A percentile compares a stretch with the other conserved stretches of the same genome.
phyloP scores from a whole-genome alignment of 2,888 invertebrate species.

The Glyphotaelius pellucidus region DNA sequence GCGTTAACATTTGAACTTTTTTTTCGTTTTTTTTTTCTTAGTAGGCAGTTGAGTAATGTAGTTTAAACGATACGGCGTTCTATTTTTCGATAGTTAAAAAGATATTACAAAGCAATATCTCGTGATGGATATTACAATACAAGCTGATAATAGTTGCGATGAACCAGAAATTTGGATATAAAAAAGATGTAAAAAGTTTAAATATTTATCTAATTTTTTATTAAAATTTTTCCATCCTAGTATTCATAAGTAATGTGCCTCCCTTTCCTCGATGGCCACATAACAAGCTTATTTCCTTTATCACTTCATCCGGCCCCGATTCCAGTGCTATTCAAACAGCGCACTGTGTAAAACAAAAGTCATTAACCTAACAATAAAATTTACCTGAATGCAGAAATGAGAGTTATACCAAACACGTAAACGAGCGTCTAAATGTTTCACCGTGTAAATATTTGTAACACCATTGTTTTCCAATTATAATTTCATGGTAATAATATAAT shows the following conservation, averaged over 20 bases:
- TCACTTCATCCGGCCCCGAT: neutral
- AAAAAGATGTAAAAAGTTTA: too few relatives aligned
- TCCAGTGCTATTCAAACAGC: neutral
- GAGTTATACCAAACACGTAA: neutral
- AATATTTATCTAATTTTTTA: too few relatives aligned
- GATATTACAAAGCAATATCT: too few relatives aligned
- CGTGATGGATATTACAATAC: too few relatives aligned
- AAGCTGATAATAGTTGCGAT: too few relatives aligned
- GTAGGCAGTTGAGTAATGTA: too few relatives aligned
- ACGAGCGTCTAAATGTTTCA: neutral
- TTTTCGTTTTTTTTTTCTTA: too few relatives aligned
- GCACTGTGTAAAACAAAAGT: neutral
- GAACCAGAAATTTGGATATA: too few relatives aligned
- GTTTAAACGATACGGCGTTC: too few relatives aligned
- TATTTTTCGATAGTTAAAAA: too few relatives aligned
- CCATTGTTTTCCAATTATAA: conserved; percentile 2
- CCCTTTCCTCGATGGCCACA: neutral
- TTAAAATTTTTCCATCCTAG: neutral
- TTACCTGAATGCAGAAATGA: neutral
- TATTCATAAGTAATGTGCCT: neutral
- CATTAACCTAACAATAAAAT: neutral
- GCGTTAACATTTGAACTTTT: too few relatives aligned
- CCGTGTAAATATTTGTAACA: neutral
- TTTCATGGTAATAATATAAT: neutral
- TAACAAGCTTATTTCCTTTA: neutral